Evolutionary conservation across 1,140 invertebrate genomes (phyloP).

Genomic region (Diorhabda carinulata): DNA sequence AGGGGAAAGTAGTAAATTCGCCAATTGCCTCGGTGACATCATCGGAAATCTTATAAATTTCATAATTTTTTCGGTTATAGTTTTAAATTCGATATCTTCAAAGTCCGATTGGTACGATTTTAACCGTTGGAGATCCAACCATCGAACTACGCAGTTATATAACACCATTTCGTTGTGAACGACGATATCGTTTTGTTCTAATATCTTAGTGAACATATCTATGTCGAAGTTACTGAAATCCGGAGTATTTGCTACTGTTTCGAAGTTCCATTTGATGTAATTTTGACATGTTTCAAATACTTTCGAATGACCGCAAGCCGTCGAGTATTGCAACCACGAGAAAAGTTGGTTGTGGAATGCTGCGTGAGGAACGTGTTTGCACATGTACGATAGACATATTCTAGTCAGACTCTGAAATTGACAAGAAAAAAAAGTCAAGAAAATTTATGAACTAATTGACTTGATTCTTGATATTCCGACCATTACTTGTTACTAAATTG

Average conservation of each 20-base stretch:
- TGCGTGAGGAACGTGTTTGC: slow-evolving; percentile 78
- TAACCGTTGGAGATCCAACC: slow-evolving; percentile 66
- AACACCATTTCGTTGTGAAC: slow-evolving; percentile 84
- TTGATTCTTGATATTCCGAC: too few relatives aligned
- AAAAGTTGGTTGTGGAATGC: slow-evolving; percentile 74
- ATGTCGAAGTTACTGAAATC: slow-evolving; percentile 82
- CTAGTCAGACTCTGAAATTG: slow-evolving; percentile 68
- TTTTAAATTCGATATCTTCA: slow-evolving; percentile 57
- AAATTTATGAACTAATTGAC: too few relatives aligned
- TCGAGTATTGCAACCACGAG: slow-evolving; percentile 86
- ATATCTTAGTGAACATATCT: slow-evolving; percentile 70
- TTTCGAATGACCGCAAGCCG: slow-evolving; percentile 73
- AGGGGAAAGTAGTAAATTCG: slow-evolving; percentile 71
- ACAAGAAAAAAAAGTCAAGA: slow-evolving; percentile 1
- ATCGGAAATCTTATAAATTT: slow-evolving; percentile 83
- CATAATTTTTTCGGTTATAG: slow-evolving; percentile 70
- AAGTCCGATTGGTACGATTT: slow-evolving; percentile 53
- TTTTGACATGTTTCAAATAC: slow-evolving; percentile 74
- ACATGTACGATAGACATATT: slow-evolving; percentile 85
- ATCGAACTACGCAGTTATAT: slow-evolving; percentile 72
- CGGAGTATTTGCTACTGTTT: slow-evolving; percentile 70
- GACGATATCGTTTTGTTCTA: slow-evolving; percentile 84
- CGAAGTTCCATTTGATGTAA: slow-evolving; percentile 90
- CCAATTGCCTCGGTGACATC: slow-evolving; percentile 84
- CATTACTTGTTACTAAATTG: too few relatives aligned